These are phyloP conservation scores for Aix galericulata DNA, from an alignment of 2,113 vertebrate species.

Conservation along the genomic window DNA sequence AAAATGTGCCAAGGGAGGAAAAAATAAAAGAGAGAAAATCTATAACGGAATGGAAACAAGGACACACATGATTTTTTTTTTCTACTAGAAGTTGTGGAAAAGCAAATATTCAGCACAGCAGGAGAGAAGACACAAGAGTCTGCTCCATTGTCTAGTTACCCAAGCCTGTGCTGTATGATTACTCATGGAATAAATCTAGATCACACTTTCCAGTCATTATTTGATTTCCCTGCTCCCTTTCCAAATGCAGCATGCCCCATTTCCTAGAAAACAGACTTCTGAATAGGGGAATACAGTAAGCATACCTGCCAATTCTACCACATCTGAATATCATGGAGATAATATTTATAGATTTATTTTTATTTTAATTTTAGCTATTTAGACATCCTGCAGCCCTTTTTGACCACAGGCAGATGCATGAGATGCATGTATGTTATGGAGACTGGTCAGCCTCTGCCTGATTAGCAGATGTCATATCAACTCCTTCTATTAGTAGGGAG, in stretches of 20 bases:
- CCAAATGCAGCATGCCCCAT: background rate
- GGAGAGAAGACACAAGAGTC: background rate
- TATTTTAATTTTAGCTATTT: background rate
- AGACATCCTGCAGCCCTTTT: background rate
- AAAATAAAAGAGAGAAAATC: background rate
- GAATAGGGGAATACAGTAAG: background rate
- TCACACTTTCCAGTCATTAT: background rate
- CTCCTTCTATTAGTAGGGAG: background rate
- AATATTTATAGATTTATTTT: background rate
- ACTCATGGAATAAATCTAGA: background rate
- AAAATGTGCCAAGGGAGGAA: background rate
- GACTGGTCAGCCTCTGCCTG: background rate
- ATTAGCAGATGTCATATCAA: background rate
- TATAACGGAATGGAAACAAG: background rate
- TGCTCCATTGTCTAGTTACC: background rate
- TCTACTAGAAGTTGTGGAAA: background rate
- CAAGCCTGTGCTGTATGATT: background rate
- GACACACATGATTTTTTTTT: accelerated
- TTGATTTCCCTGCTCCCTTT: background rate
- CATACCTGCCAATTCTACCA: background rate
- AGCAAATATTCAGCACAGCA: background rate
- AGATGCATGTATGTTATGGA: background rate
- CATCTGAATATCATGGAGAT: background rate
- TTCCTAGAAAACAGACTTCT: background rate
- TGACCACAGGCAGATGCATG: background rate